Conservation (phyloP, 2,888 invertebrate species). For the Stenichneumon culpator region DNA sequence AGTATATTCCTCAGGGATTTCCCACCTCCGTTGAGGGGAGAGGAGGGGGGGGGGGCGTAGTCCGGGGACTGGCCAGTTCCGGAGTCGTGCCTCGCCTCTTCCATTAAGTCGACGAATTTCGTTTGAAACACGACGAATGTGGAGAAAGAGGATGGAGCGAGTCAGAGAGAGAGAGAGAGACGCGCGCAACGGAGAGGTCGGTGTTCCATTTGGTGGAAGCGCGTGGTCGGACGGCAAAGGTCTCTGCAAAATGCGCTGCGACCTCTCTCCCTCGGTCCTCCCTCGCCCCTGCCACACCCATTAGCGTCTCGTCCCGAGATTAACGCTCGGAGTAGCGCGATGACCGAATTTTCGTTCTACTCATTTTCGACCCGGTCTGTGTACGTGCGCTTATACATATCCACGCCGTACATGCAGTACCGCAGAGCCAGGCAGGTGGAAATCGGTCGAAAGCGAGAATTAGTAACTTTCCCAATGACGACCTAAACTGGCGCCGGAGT, state of each 20-base stretch:
- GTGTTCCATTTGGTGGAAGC: neutral
- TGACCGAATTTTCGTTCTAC: conserved; percentile 50
- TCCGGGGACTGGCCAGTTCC: neutral
- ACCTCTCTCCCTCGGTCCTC: conserved; percentile 20
- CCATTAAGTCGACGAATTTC: conserved; percentile 26
- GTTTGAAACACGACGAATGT: conserved; percentile 26
- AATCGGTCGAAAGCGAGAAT: neutral
- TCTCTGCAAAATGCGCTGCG: conserved; percentile 9
- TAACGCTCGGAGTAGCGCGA: conserved; percentile 49
- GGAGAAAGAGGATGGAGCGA: neutral
- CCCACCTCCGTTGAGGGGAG: neutral
- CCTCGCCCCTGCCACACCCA: conserved; percentile 19
- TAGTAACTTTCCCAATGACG: neutral
- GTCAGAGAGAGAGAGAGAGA: conserved; percentile 15
- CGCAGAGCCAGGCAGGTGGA: neutral
- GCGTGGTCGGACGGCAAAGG: conserved; percentile 3
- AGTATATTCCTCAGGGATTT: neutral
- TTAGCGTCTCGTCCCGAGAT: conserved; percentile 47
- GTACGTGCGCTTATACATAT: neutral
- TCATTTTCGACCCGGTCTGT: conserved; percentile 6
- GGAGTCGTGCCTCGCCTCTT: neutral
- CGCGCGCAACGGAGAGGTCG: neutral
- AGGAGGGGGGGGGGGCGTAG: neutral
- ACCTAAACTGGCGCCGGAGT: neutral
- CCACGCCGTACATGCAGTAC: neutral